Percentiles rank a stretch among this genome's conserved stretches.
Evolutionary conservation across 2,113 vertebrate species (phyloP).

Genomic region (Cheirogaleus medius): DNA sequence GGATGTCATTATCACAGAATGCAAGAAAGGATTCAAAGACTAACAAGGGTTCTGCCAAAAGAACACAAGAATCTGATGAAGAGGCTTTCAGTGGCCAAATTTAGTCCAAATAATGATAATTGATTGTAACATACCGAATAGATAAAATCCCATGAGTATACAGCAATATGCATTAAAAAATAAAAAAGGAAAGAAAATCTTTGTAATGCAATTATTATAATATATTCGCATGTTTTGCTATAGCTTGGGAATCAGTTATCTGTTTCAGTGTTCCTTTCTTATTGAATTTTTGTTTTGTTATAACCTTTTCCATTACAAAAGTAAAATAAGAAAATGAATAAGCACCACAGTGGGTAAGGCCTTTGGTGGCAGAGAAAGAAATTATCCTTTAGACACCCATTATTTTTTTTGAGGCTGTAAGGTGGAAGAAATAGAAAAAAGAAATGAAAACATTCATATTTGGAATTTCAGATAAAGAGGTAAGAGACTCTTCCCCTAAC

Average conservation of each 20-base stretch:
- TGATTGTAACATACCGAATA: not conserved
- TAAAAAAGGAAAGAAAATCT: not conserved
- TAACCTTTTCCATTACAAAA: not conserved
- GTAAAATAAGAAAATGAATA: not conserved
- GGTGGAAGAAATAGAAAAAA: not conserved
- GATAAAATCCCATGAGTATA: not conserved
- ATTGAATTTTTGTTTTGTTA: not conserved
- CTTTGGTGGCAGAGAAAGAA: not conserved
- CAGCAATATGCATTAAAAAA: not conserved
- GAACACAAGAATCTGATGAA: not conserved
- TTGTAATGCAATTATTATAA: not conserved
- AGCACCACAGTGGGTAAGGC: not conserved
- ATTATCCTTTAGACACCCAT: not conserved
- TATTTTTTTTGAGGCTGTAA: not conserved
- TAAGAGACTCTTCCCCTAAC: not conserved
- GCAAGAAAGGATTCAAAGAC: not conserved
- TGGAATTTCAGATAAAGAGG: slow-evolving; percentile 11
- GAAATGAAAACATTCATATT: not conserved
- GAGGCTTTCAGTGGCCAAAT: not conserved
- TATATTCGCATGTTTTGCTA: not conserved
- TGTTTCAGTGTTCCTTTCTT: not conserved
- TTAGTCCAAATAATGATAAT: not conserved
- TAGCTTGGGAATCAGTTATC: not conserved
- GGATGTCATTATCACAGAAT: not conserved
- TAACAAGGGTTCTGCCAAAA: not conserved